phyloP scores from a whole-genome alignment of 1,140 invertebrate species.

The Formica exsecta region DNA sequence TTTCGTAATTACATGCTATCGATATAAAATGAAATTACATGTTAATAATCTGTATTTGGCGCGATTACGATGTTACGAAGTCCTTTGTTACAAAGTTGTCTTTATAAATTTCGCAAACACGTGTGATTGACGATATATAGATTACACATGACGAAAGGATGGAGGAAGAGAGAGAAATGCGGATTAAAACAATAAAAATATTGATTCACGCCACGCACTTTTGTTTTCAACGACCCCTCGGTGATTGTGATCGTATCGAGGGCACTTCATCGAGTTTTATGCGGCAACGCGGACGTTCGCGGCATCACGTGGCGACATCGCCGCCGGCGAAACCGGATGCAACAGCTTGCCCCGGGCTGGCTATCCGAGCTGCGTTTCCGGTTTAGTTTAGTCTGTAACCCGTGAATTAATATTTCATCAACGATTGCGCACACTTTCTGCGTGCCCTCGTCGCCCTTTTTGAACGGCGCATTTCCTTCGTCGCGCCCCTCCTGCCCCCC shows the following conservation, averaged over 20 bases:
- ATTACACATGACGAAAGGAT: not conserved
- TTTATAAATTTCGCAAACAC: not conserved
- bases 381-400: slow-evolving; percentile 75
- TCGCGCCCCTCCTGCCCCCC: slow-evolving; percentile 38
- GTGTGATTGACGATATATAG: not conserved
- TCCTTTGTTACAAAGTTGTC: not conserved
- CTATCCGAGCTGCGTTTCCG: slow-evolving; percentile 79
- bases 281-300: slow-evolving; percentile 53
- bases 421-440: slow-evolving; percentile 63
- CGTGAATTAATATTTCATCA: slow-evolving; percentile 84
- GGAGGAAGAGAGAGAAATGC: too few relatives aligned
- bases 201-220: slow-evolving; percentile 16
- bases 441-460: not conserved
- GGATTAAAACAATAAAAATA: slow-evolving; percentile 25
- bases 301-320: slow-evolving; percentile 68
- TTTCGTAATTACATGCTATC: not conserved
- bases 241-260: slow-evolving; percentile 27
- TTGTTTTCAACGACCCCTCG: not conserved
- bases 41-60: not conserved
- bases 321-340: slow-evolving; percentile 79
- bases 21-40: not conserved
- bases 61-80: not conserved
- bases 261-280: slow-evolving; percentile 74
- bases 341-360: slow-evolving; percentile 83
- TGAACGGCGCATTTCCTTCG: slow-evolving; percentile 35